A percentile compares a stretch with the other conserved stretches of the same genome.
Conservation (phyloP, 2,113 vertebrate genomes). For the Chinchilla lanigera region DNA sequence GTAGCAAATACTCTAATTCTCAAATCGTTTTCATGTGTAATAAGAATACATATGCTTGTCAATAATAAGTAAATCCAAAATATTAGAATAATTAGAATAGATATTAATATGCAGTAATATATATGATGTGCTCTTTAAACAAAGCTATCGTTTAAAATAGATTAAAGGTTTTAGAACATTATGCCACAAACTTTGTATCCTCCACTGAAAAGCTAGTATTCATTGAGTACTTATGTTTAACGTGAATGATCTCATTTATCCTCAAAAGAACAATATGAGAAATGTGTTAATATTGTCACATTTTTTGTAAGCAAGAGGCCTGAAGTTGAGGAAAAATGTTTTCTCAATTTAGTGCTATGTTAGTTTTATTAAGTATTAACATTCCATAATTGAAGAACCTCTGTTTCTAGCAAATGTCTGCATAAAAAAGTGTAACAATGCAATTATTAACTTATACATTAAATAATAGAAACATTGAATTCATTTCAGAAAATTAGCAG, state of each 20-base stretch:
- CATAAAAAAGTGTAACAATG: neutral
- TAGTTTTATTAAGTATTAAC: neutral
- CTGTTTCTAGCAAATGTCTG: neutral
- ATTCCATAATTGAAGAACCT: neutral
- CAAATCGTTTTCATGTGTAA: neutral
- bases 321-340: neutral
- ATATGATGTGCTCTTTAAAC: neutral
- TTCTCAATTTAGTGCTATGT: neutral
- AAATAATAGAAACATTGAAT: neutral
- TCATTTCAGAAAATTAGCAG: neutral
- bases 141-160: neutral
- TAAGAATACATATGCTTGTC: neutral
- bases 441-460: neutral
- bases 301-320: neutral
- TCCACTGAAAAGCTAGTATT: neutral
- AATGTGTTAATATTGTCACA: neutral
- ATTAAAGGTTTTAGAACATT: neutral
- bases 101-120: neutral
- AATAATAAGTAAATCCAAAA: neutral
- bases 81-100: neutral
- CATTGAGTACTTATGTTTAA: neutral
- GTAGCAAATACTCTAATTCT: neutral
- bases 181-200: neutral
- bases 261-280: neutral
- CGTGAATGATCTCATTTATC: neutral